phyloP scores from a whole-genome alignment of 2,797 vertebrate genomes.

The Pitangus sulphuratus region DNA sequence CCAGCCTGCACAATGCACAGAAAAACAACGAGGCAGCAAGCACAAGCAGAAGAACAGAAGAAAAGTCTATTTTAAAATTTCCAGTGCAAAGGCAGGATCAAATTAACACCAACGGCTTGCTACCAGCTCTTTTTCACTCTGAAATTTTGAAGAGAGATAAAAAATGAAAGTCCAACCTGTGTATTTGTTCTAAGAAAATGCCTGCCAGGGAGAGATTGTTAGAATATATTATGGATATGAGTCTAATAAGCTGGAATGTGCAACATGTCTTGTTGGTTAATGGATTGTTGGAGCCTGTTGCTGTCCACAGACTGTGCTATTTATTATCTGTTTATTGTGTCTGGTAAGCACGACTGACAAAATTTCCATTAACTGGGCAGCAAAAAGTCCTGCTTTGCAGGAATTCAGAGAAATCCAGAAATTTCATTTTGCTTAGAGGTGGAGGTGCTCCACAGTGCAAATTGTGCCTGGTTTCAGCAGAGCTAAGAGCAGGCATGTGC shows the following conservation, averaged over 20 bases:
- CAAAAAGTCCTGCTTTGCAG: neutral
- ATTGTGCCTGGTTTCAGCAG: neutral
- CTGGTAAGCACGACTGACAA: neutral
- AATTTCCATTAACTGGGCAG: neutral
- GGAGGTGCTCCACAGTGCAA: neutral
- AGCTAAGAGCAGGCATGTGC: fast-evolving
- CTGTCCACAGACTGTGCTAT: neutral
- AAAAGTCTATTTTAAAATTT: neutral
- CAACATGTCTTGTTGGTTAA: neutral
- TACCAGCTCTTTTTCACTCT: neutral
- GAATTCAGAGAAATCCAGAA: neutral
- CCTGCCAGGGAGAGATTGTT: constrained; percentile 23
- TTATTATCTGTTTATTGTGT: constrained; percentile 24
- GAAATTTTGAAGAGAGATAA: neutral
- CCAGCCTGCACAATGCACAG: neutral
- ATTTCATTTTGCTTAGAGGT: neutral
- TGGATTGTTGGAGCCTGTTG: constrained; percentile 15
- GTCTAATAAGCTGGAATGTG: constrained; percentile 32
- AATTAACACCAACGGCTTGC: neutral
- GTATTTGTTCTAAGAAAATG: constrained; percentile 18
- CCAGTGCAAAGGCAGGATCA: neutral
- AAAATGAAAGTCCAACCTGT: constrained; percentile 6
- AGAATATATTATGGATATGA: constrained; percentile 30
- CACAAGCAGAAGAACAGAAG: neutral
- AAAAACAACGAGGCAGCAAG: neutral